phyloP scores from a whole-genome alignment of 2,888 invertebrate species.

The Dromius quadrimaculatus region DNA sequence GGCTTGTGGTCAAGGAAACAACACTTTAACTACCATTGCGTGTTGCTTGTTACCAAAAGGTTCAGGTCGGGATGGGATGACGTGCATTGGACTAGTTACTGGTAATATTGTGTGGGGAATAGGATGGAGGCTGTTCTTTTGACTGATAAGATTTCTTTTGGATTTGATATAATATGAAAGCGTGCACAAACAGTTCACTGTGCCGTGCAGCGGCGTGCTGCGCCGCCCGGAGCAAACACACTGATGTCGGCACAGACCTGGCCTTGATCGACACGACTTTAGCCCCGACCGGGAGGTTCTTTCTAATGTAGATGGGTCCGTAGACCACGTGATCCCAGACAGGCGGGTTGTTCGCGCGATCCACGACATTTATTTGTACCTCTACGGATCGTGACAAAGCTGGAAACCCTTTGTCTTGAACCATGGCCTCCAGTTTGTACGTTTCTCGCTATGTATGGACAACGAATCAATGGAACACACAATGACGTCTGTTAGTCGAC shows the following conservation, averaged over 20 bases:
- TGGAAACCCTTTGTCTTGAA: constrained; percentile 97
- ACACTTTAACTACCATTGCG: too few species aligned
- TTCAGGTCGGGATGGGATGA: too few species aligned
- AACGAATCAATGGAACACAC: constrained; percentile 63
- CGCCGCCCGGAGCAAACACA: constrained; percentile 61
- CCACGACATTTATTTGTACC: constrained; percentile 98
- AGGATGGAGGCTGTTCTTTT: not conserved
- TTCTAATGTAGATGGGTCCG: constrained; percentile 97
- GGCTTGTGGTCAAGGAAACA: too few species aligned
- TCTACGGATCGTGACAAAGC: constrained; percentile 96
- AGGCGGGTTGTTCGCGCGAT: constrained; percentile 97
- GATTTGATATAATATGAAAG: constrained; percentile 60
- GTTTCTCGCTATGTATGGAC: constrained; percentile 89
- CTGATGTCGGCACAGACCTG: constrained; percentile 82
- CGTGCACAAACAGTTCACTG: constrained; percentile 67
- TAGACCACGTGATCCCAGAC: constrained; percentile 97
- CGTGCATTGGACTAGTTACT: too few species aligned
- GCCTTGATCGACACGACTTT: constrained; percentile 98
- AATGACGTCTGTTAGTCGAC: constrained; percentile 49
- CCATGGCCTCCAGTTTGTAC: constrained; percentile 98
- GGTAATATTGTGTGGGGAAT: too few species aligned
- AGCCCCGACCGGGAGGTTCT: constrained; percentile 97
- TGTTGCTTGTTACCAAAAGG: too few species aligned
- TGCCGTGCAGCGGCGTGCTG: constrained; percentile 66
- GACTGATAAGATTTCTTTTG: not conserved